Evolutionary conservation across 2,797 vertebrate genomes (phyloP), one percentile per base, ranked within the genome.

Genomic region (Galagoides demidoff): DNA sequence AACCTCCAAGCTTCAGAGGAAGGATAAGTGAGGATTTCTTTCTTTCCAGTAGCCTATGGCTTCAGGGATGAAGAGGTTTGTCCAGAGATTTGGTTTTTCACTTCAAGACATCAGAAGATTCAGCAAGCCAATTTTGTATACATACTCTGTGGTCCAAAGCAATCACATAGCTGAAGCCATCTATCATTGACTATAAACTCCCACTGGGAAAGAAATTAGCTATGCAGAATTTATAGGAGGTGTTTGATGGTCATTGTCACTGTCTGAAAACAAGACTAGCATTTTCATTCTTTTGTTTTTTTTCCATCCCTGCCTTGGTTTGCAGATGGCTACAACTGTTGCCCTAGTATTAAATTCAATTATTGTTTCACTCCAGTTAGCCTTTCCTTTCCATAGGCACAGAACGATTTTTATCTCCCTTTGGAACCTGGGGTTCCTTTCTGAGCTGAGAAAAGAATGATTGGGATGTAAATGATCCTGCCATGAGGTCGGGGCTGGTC

Each of bases 171-270:
- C 52, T 57, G 59, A 34, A 43, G n/a, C 16, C 31, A 63, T 95
- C 57, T 84, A 77, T 89, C 76, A 90, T 25, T 55, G 84, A 90
- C 66, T 68, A 37, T 12, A 77, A 95, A 77, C 64, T 89, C 84
- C 70, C 31, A 29, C 49, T 81, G 78, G 92, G 74, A 85, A 70
- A 92, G 74, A 93, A 90, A 95, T 95, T 85, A 87, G 79, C 31
- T 39, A 25, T 84, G 66, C 17, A 94, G 57, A 68, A 88, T 68
- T 88, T 77, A 73, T 43, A 68, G 81, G 57, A 34, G 66, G 73
- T 77, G 57, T 68, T 86, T 57, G 70, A 52, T 81, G 76, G 82
- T 73, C 78, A 82, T 3, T 73, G 52, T 76, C 27, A 39, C 19
- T 89, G 52, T 88, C 90, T 94, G 34, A 93, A 90, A 92, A 85